Conservation (phyloP, 1,140 invertebrate species). For the Adoxophyes honmai region DNA sequence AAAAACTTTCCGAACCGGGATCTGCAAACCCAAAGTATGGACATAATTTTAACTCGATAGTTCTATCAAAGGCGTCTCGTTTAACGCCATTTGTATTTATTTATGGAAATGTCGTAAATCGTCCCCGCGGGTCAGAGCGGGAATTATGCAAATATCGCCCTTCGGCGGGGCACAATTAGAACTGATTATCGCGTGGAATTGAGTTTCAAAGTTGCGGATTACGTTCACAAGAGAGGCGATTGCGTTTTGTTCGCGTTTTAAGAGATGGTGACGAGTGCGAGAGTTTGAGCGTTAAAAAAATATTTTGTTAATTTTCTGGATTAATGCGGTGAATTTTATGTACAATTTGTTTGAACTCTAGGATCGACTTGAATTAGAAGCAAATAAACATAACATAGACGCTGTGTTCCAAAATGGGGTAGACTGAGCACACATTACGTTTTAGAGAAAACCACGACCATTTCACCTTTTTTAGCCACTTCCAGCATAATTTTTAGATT, state of each 20-base stretch:
- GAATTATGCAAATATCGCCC: constrained; percentile 58
- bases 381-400: too few species aligned
- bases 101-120: constrained; percentile 48
- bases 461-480: too few species aligned
- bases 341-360: too few species aligned
- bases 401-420: too few species aligned
- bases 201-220: constrained; percentile 33
- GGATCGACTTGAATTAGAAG: too few species aligned
- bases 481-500: too few species aligned
- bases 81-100: constrained; percentile 47
- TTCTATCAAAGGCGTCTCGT: constrained; percentile 23
- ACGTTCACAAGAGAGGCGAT: constrained; percentile 2
- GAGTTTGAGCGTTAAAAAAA: neutral
- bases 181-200: constrained; percentile 48
- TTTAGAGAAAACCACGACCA: too few species aligned
- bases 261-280: neutral
- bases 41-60: constrained; percentile 22
- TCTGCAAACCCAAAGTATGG: constrained; percentile 12
- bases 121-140: constrained; percentile 31
- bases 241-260: constrained; percentile 9
- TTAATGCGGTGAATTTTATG: too few species aligned
- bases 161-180: constrained; percentile 49
- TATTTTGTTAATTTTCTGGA: too few species aligned
- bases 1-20: neutral
- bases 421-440: too few species aligned